Percentiles rank a stretch among this genome's conserved stretches.
phyloP scores from a whole-genome alignment of 1,140 invertebrate genomes.

The Steinernema feltiae region DNA sequence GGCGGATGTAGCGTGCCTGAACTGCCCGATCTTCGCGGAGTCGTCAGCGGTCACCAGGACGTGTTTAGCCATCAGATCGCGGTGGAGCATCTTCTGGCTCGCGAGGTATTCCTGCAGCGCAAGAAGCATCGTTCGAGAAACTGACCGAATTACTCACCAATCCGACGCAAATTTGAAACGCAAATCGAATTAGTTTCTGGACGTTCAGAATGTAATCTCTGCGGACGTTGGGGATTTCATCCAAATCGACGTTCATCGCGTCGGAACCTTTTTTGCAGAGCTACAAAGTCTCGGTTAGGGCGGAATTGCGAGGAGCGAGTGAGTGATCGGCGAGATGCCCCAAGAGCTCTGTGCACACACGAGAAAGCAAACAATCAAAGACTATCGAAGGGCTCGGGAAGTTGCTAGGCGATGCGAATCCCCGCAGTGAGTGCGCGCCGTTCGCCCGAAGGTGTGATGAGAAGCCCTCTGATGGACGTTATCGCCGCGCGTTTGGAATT shows the following conservation, averaged over 20 bases:
- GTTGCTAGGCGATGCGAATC: not conserved
- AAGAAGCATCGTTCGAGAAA: not conserved
- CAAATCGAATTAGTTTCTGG: not conserved
- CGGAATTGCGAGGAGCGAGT: too few species aligned
- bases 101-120: not conserved
- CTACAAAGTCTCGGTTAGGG: too few species aligned
- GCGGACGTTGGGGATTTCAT: not conserved
- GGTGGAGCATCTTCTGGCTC: not conserved
- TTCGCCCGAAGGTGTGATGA: not conserved
- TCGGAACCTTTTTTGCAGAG: not conserved
- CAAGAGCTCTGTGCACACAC: not conserved
- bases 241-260: conserved; percentile 4
- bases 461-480: too few species aligned
- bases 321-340: too few species aligned
- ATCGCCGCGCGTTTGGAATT: too few species aligned
- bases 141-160: not conserved
- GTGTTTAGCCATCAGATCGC: conserved; percentile 1
- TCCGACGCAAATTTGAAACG: not conserved
- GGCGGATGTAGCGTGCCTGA: not conserved
- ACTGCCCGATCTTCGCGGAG: conserved; percentile 6
- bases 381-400: not conserved
- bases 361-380: not conserved
- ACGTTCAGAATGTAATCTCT: not conserved
- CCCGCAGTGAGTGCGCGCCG: not conserved
- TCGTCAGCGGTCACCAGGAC: not conserved